Conservation (phyloP, 2,797 vertebrate genomes). For the Helicolenus hilgendorfi region DNA sequence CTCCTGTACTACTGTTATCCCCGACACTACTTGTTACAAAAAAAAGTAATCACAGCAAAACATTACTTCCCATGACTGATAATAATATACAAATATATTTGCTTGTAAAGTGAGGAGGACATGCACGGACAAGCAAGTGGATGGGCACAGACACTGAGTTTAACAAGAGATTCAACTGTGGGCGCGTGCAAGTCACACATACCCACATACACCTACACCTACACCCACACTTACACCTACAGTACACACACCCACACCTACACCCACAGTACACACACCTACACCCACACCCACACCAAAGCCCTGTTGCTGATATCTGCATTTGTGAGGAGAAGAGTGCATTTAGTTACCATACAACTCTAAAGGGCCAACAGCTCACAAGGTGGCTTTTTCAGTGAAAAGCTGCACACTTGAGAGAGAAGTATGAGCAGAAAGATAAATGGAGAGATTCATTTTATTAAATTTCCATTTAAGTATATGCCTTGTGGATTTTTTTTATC, state of each 20-base stretch:
- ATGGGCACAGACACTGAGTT: background rate
- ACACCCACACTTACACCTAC: background rate
- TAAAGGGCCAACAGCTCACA: background rate
- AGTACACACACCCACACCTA: background rate
- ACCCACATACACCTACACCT: background rate
- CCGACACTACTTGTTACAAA: background rate
- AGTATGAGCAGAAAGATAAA: background rate
- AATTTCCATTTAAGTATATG: background rate
- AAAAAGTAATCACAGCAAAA: background rate
- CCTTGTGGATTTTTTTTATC: background rate
- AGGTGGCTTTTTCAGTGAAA: background rate
- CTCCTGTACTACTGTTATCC: background rate
- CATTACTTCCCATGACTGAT: background rate
- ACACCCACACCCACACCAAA: background rate
- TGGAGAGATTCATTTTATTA: background rate
- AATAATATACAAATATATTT: background rate
- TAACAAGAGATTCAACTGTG: background rate
- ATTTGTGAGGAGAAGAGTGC: background rate
- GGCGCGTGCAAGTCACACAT: background rate
- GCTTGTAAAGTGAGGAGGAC: background rate
- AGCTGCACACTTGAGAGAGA: conserved; percentile 10
- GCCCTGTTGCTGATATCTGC: background rate
- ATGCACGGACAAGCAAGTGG: background rate
- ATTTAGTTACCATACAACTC: background rate
- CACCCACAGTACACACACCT: background rate